Evolutionary conservation across 2,797 vertebrate species (phyloP).

Genomic region (Acanthopagrus latus): DNA sequence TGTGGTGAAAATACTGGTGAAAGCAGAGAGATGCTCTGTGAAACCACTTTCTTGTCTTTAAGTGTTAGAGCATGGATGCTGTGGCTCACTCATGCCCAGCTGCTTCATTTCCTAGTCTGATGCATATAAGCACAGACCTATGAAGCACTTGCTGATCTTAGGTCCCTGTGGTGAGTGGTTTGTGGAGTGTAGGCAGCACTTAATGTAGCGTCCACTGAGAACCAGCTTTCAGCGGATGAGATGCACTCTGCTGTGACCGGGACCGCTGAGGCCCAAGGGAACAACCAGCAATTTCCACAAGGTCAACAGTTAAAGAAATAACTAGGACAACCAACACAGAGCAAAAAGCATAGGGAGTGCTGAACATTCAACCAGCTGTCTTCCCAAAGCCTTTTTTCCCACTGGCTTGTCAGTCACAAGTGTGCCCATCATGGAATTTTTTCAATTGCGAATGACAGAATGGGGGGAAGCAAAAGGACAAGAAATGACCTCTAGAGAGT

Average conservation of each 20-base stretch:
- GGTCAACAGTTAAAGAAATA: constrained; percentile 82
- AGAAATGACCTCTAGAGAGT: constrained; percentile 61
- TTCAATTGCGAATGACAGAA: constrained; percentile 53
- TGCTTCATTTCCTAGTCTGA: constrained; percentile 43
- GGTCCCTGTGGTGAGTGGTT: constrained; percentile 56
- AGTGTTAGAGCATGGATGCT: constrained; percentile 8
- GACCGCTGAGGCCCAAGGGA: constrained; percentile 64
- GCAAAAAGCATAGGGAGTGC: constrained; percentile 55
- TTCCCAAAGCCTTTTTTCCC: constrained; percentile 54
- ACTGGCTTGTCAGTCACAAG: constrained; percentile 49
- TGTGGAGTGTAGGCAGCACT: constrained; percentile 58
- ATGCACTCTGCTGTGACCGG: constrained; percentile 68
- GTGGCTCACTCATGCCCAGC: constrained; percentile 15
- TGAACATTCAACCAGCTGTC: constrained; percentile 65
- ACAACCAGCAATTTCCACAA: constrained; percentile 82
- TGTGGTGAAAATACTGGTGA: background rate
- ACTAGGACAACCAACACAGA: constrained; percentile 57
- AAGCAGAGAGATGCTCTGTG: background rate
- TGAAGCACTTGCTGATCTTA: constrained; percentile 42
- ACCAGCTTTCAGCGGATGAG: constrained; percentile 63
- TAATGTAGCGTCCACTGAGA: constrained; percentile 68
- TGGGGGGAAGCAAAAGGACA: constrained; percentile 49
- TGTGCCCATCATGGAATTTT: constrained; percentile 56
- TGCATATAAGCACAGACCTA: constrained; percentile 45
- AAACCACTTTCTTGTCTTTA: constrained; percentile 6